These are phyloP conservation scores for Ophioninae sp. DNA, from an alignment of 2,888 invertebrate genomes.

Conservation along the genomic window DNA sequence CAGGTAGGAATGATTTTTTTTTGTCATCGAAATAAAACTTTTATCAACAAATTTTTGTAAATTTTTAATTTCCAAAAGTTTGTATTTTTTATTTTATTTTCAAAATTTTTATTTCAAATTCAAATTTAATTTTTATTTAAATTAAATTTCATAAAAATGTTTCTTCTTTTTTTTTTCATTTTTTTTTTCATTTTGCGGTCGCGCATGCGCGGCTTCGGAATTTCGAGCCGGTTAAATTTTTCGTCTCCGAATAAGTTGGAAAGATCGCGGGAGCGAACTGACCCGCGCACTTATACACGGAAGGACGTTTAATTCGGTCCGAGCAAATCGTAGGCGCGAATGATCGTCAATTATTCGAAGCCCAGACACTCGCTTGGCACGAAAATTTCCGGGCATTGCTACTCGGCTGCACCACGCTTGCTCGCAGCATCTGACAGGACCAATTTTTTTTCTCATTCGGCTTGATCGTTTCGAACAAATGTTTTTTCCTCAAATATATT, in stretches of 20 bases:
- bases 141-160: not conserved
- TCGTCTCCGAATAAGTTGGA: slow-evolving; percentile 12
- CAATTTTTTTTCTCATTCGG: not conserved
- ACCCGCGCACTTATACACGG: slow-evolving; percentile 24
- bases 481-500: too few relatives aligned
- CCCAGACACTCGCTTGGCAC: slow-evolving; percentile 57
- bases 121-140: not conserved
- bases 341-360: slow-evolving; percentile 58
- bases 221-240: not conserved
- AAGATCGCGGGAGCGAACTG: slow-evolving; percentile 30
- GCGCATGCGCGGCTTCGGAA: not conserved
- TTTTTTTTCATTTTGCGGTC: not conserved
- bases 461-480: not conserved
- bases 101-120: not conserved
- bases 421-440: slow-evolving; percentile 5
- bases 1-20: slow-evolving; percentile 53
- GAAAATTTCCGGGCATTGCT: slow-evolving; percentile 32
- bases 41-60: too few relatives aligned
- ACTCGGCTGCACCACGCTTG: slow-evolving; percentile 3
- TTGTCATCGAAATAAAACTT: not conserved
- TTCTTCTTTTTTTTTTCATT: not conserved
- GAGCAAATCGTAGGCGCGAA: slow-evolving; percentile 51
- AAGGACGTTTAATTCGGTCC: slow-evolving; percentile 62
- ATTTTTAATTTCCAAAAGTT: too few relatives aligned
- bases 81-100: not conserved